Evolutionary conservation across 2,888 invertebrate species (phyloP).

Genomic region (Parnassius smintheus): DNA sequence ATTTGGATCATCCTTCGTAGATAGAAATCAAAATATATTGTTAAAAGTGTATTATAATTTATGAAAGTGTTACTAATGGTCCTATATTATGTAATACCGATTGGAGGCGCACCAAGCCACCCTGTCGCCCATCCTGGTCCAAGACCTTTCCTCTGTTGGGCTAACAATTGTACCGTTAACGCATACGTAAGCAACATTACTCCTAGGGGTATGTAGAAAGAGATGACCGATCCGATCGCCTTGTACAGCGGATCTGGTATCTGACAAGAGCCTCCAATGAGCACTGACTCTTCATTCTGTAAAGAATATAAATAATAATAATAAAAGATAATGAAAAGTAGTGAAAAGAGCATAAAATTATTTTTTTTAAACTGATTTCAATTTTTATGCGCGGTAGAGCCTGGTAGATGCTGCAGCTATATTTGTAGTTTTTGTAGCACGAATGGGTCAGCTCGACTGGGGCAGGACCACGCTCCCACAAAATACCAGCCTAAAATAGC

Average conservation of each 20-base stretch:
- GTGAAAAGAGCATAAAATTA: background rate
- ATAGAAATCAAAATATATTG: no score
- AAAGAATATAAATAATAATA: conserved; percentile 40
- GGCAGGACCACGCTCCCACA: no score
- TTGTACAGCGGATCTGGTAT: conserved; percentile 94
- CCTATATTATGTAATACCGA: conserved; percentile 62
- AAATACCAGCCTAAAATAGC: no score
- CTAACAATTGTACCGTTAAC: conserved; percentile 92
- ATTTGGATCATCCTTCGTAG: no score
- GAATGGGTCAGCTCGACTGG: no score
- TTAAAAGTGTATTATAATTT: background rate
- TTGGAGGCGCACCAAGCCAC: conserved; percentile 84
- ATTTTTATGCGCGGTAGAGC: no score
- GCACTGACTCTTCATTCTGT: conserved; percentile 91
- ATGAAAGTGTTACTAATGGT: background rate
- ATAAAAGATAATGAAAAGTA: background rate
- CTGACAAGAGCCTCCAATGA: conserved; percentile 91
- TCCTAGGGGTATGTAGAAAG: conserved; percentile 96
- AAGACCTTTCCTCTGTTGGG: conserved; percentile 88
- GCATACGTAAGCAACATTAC: conserved; percentile 98
- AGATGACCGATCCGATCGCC: conserved; percentile 95
- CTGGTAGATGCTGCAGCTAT: no score
- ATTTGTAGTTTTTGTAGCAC: no score
- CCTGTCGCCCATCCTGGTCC: conserved; percentile 87
- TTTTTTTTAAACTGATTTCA: no score